Conservation (phyloP, 2,797 vertebrate genomes). For the Schizopygopsis malacanthus region DNA sequence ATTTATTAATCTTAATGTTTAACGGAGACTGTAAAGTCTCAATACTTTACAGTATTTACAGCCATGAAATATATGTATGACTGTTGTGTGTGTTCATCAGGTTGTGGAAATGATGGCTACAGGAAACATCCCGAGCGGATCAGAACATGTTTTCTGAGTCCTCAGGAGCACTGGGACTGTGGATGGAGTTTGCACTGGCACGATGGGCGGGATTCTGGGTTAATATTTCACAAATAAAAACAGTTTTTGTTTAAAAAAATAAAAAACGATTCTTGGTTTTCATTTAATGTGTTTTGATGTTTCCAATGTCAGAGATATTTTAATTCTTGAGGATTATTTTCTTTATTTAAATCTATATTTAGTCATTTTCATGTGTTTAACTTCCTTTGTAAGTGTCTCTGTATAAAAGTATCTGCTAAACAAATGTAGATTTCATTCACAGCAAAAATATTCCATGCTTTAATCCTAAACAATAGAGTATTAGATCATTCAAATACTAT, state of each 20-base stretch:
- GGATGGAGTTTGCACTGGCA: conserved; percentile 72
- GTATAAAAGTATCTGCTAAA: neutral
- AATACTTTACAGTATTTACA: neutral
- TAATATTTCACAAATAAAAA: conserved; percentile 76
- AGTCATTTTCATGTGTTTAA: neutral
- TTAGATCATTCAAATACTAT: too few species aligned
- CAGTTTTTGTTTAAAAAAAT: conserved; percentile 74
- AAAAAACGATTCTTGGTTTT: conserved; percentile 34
- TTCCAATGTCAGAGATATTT: neutral
- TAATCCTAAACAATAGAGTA: neutral
- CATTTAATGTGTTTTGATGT: neutral
- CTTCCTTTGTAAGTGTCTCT: neutral
- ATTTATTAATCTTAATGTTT: too few species aligned
- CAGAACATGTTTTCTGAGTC: conserved; percentile 46
- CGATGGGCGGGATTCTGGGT: conserved; percentile 62
- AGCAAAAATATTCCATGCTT: neutral
- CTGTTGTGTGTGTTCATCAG: conserved; percentile 43
- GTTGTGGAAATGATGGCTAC: conserved; percentile 44
- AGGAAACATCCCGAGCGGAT: conserved; percentile 72
- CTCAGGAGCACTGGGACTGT: conserved; percentile 51
- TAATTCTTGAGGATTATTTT: neutral
- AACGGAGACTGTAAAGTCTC: too few species aligned
- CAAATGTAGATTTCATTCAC: neutral
- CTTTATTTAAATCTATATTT: neutral
- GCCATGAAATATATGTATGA: neutral